Percentiles rank a stretch among this genome's conserved stretches.
These are phyloP conservation scores for Smittia aterrima DNA, from an alignment of 2,888 invertebrate genomes.

Conservation along the genomic window DNA sequence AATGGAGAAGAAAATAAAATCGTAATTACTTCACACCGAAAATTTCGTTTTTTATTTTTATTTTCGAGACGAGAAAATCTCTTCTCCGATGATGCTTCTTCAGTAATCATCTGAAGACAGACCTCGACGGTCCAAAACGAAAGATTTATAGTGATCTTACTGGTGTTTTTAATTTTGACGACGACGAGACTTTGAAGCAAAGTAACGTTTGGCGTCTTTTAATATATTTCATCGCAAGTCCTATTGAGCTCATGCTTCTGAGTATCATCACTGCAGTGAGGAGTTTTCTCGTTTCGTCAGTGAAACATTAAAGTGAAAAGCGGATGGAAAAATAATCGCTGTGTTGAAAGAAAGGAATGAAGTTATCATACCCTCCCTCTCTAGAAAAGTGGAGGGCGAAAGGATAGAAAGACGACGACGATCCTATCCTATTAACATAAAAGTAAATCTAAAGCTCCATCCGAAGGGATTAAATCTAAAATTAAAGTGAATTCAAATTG, in stretches of 20 bases:
- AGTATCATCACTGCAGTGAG: background rate
- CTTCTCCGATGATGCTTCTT: background rate
- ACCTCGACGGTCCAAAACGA: constrained; percentile 5
- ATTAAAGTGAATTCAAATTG: constrained; percentile 8
- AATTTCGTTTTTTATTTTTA: constrained; percentile 34
- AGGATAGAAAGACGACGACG: background rate
- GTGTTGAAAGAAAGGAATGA: constrained; percentile 3
- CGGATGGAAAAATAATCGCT: background rate
- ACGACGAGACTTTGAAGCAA: background rate
- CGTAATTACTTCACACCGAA: constrained; percentile 40
- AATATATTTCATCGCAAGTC: background rate
- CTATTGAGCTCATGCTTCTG: constrained; percentile 3
- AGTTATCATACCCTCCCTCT: background rate
- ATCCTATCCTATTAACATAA: constrained; percentile 14
- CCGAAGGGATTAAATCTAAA: background rate
- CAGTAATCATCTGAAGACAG: constrained; percentile 40
- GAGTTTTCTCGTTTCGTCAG: background rate
- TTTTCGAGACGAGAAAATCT: constrained; percentile 16
- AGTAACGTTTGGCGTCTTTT: background rate
- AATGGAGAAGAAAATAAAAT: constrained; percentile 16
- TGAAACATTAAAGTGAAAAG: background rate
- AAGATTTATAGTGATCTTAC: constrained; percentile 5
- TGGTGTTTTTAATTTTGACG: background rate
- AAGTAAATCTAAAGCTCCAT: constrained; percentile 20
- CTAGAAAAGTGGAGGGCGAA: background rate